Evolutionary conservation across 1,140 invertebrate species (phyloP).

Genomic region (Euwallacea fornicatus): DNA sequence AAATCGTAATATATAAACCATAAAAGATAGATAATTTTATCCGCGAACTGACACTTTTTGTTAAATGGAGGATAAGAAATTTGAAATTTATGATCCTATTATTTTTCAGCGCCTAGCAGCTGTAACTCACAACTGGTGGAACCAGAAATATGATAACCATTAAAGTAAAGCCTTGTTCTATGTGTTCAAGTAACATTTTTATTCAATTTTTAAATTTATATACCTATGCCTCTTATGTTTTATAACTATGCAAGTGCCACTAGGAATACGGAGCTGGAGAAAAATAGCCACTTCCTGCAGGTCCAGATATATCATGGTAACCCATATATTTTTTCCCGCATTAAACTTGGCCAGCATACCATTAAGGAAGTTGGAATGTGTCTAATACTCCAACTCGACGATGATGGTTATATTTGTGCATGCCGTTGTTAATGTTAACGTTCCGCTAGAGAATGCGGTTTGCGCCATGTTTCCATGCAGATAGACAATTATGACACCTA

Average conservation of each 20-base stretch:
- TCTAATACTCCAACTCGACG: slow-evolving; percentile 8
- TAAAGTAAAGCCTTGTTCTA: slow-evolving; percentile 33
- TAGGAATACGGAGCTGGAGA: slow-evolving; percentile 12
- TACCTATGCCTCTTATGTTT: slow-evolving; percentile 32
- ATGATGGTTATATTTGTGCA: slow-evolving; percentile 13
- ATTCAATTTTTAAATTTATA: slow-evolving; percentile 34
- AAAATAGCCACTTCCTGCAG: slow-evolving; percentile 12
- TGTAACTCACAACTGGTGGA: slow-evolving; percentile 30
- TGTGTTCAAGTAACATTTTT: slow-evolving; percentile 34
- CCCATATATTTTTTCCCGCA: slow-evolving; percentile 8
- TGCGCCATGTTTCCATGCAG: background rate
- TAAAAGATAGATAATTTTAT: slow-evolving; percentile 37
- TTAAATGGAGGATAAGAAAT: slow-evolving; percentile 38
- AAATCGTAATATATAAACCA: slow-evolving; percentile 35
- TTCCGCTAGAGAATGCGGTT: slow-evolving; percentile 1
- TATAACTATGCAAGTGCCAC: slow-evolving; percentile 28
- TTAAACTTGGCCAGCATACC: slow-evolving; percentile 8
- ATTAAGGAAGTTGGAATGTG: slow-evolving; percentile 11
- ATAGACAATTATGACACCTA: too few relatives aligned
- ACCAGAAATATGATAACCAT: slow-evolving; percentile 36
- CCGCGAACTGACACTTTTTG: slow-evolving; percentile 36
- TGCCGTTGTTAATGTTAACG: slow-evolving; percentile 11
- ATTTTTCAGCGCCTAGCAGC: slow-evolving; percentile 35
- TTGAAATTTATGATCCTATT: slow-evolving; percentile 35
- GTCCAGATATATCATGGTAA: slow-evolving; percentile 6